These are phyloP conservation scores for Bombus consobrinus DNA, from an alignment of 1,140 invertebrate genomes.

Conservation along the genomic window DNA sequence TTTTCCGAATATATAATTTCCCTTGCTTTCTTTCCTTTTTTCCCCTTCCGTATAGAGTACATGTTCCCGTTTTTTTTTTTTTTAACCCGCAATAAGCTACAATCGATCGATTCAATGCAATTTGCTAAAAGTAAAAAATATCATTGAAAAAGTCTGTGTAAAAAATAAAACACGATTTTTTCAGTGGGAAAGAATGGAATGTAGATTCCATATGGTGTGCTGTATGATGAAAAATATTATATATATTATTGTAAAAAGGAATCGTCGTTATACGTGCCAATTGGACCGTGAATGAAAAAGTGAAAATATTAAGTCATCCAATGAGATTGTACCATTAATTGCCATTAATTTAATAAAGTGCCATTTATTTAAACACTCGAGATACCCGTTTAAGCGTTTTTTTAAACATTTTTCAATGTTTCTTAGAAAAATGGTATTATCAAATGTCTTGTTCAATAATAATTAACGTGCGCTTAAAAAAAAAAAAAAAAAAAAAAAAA, in stretches of 20 bases:
- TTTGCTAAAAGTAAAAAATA: background rate
- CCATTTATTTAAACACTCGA: too few species aligned
- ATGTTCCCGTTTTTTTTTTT: too few species aligned
- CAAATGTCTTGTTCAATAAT: too few species aligned
- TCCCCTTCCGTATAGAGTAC: background rate
- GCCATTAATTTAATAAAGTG: too few species aligned
- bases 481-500: too few species aligned
- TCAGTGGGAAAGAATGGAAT: background rate
- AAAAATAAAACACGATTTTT: background rate
- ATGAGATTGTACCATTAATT: too few species aligned
- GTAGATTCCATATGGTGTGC: background rate
- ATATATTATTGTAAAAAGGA: background rate
- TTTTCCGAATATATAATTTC: constrained; percentile 1
- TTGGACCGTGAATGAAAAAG: background rate
- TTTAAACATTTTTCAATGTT: too few species aligned
- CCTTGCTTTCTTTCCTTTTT: constrained; percentile 23
- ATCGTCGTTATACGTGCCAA: background rate
- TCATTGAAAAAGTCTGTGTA: too few species aligned
- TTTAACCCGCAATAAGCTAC: background rate
- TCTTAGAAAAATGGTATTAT: too few species aligned
- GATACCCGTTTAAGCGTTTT: too few species aligned
- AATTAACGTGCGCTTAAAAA: too few species aligned
- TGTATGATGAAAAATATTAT: background rate
- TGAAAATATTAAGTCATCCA: too few species aligned
- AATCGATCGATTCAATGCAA: background rate